Base-by-base conservation (phyloP, 1,140 invertebrate species). In the Eriosoma lanigerum region DNA sequence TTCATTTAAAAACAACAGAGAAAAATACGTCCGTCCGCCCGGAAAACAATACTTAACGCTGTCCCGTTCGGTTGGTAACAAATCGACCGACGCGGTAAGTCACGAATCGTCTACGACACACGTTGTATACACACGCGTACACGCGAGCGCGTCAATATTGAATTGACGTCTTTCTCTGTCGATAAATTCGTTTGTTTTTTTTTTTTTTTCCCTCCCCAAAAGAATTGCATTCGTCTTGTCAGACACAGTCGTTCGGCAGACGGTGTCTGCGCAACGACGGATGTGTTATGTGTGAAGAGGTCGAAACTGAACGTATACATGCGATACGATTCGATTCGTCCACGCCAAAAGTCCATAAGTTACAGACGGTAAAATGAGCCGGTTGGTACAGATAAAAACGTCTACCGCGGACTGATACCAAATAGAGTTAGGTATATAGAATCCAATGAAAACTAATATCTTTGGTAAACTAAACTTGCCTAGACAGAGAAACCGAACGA, bases 161-260 rank as follows among this genome's bases (percentile, higher is more conserved):
- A 68, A 68, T 10, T 32, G 38, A 10, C 29, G 32, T 64, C n/a
- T 32, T 9, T 19, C 17, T 38, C 17, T 5, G 15, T n/a, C 29
- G 29, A 10, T 32, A 19, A 10, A 10, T 19, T 32, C 60, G 0
- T 4, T n/a, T n/a, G 46, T 1, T 10, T 6, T 4, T 10, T 48
- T 48, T 48, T 15, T 15, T 15, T 10, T 48, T n/a, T n/a, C n/a
- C n/a, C n/a, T n/a, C n/a, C 44, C 12, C n/a, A 10, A 13, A 68
- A 68, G 64, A 68, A 46, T 68, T 68, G n/a, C n/a, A 68, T 68
- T 68, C 64, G 38, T 68, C 64, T 21, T 46, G 64, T 68, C 64
- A 68, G 46, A 68, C 21, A 10, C 64, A 68, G 64, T 10, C 19
- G 32, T 66, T 1, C n/a, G 17, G 12, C 5, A n/a, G 12, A 6